Percentiles rank a stretch among this genome's conserved stretches.
These are phyloP conservation scores for Lepidocolaptes lacrymiger DNA, from an alignment of 2,797 vertebrate genomes.

Conservation along the genomic window DNA sequence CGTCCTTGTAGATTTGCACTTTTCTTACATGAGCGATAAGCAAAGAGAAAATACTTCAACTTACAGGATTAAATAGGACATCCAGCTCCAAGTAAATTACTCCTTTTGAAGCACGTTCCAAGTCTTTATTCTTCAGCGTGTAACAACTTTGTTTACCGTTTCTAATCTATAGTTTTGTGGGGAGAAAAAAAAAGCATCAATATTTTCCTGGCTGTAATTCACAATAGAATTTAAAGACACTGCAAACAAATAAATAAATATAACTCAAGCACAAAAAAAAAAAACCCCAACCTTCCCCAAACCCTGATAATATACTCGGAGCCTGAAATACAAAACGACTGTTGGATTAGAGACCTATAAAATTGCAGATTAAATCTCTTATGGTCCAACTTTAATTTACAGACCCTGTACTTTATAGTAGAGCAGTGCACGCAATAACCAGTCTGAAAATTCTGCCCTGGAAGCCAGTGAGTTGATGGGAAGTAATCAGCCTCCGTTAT, in stretches of 20 bases:
- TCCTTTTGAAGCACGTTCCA: conserved; percentile 87
- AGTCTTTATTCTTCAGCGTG: conserved; percentile 90
- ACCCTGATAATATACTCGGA: not conserved
- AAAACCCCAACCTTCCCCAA: not conserved
- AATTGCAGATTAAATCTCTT: conserved; percentile 51
- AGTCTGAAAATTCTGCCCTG: conserved; percentile 61
- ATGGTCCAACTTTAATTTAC: conserved; percentile 59
- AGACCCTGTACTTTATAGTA: conserved; percentile 36
- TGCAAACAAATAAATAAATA: conserved; percentile 32
- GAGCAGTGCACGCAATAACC: conserved; percentile 8
- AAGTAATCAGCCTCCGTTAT: conserved; percentile 51
- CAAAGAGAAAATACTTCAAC: conserved; percentile 21
- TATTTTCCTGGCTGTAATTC: conserved; percentile 31
- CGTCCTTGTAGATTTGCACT: not conserved
- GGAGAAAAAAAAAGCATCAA: not conserved
- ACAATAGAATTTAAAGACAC: conserved; percentile 11
- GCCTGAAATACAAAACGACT: conserved; percentile 7
- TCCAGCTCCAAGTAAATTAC: conserved; percentile 90
- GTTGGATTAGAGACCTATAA: conserved; percentile 44
- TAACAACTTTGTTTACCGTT: conserved; percentile 86
- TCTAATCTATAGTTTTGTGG: conserved; percentile 79
- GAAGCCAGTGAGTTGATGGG: conserved; percentile 50
- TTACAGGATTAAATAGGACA: conserved; percentile 93
- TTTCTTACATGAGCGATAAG: not conserved
- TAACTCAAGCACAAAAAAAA: not conserved